Percentiles rank a stretch among this genome's conserved stretches.
Conservation (phyloP, 2,797 vertebrate species). For the Sebastes jordani region DNA sequence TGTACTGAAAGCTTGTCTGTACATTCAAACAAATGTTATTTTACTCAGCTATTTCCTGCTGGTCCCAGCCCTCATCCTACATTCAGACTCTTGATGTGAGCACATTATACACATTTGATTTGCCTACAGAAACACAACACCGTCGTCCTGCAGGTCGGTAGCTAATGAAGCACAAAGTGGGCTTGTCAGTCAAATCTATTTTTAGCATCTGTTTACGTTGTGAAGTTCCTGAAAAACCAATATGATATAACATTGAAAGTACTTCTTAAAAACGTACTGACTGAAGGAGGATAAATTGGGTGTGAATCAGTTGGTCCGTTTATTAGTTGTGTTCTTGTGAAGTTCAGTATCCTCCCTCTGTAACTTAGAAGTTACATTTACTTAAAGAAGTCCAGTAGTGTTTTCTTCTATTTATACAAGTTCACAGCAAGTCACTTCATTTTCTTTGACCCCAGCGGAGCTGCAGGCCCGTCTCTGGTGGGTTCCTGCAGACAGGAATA, state of each 20-base stretch:
- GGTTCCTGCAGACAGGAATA: slow-evolving; percentile 53
- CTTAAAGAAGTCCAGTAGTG: slow-evolving; percentile 7
- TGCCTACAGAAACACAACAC: not conserved
- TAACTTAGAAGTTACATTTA: slow-evolving; percentile 7
- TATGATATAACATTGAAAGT: slow-evolving; percentile 7
- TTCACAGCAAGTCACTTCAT: slow-evolving; percentile 42
- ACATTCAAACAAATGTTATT: not conserved
- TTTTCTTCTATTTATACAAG: slow-evolving; percentile 34
- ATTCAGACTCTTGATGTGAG: not conserved
- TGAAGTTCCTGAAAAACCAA: not conserved
- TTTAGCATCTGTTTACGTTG: not conserved
- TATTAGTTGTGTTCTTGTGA: not conserved
- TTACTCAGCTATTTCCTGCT: not conserved
- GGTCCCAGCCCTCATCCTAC: not conserved
- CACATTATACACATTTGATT: not conserved
- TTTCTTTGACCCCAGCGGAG: slow-evolving; percentile 26
- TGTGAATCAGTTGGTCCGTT: not conserved
- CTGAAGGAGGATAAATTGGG: not conserved
- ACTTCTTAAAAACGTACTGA: not conserved
- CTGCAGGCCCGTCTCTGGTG: slow-evolving; percentile 26
- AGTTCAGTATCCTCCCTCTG: not conserved
- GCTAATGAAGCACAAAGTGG: slow-evolving; percentile 8
- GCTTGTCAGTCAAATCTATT: not conserved
- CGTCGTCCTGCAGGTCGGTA: not conserved
- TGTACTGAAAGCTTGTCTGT: not conserved